These are phyloP conservation scores for Prietella phreatophila DNA, from an alignment of 2,113 vertebrate species.

Conservation along the genomic window DNA sequence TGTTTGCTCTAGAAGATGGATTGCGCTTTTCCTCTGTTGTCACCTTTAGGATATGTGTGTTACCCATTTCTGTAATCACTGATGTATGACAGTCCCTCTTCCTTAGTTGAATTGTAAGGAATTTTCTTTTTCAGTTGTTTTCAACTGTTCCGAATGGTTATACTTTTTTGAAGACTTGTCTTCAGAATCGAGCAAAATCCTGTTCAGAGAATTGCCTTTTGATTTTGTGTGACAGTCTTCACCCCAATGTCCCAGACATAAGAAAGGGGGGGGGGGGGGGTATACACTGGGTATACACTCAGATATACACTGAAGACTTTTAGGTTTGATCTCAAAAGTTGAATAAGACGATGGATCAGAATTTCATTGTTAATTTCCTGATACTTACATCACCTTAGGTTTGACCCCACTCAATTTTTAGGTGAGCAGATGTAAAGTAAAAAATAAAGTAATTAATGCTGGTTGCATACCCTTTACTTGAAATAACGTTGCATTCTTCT, in stretches of 20 bases:
- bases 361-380: not conserved
- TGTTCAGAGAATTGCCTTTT: not conserved
- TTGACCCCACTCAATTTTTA: not conserved
- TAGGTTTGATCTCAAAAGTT: not conserved
- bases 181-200: not conserved
- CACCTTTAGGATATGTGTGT: conserved; percentile 8
- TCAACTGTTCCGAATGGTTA: conserved; percentile 2
- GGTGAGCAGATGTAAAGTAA: not conserved
- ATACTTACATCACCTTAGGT: not conserved
- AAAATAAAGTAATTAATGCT: not conserved
- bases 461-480: not conserved
- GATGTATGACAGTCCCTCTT: not conserved
- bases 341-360: not conserved
- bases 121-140: not conserved
- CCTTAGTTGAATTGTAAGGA: not conserved
- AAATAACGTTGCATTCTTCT: not conserved
- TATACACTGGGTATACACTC: too few relatives aligned
- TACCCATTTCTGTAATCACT: conserved; percentile 5
- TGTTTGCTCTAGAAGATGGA: not conserved
- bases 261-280: too few relatives aligned
- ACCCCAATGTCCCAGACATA: not conserved
- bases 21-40: conserved; percentile 8
- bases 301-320: not conserved
- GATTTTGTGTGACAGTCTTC: not conserved
- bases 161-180: not conserved